Base-by-base conservation (phyloP, 2,797 vertebrate species). In the Hippopotamyrus pictus region DNA sequence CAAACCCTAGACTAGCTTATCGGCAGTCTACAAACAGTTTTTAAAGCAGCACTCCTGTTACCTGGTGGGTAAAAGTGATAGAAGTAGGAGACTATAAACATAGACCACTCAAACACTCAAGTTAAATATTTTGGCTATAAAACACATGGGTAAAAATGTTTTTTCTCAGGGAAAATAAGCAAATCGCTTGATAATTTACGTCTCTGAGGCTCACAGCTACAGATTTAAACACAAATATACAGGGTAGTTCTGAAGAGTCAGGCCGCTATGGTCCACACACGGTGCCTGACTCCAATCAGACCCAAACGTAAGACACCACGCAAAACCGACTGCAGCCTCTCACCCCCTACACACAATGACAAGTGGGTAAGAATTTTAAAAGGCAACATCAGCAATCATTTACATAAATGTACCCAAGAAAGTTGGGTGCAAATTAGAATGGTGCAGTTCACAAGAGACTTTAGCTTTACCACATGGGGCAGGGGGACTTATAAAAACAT, bases 81-180 rank as follows among this genome's bases (percentile, higher is more conserved):
- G 4, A 44, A 83, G 3, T 1, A 50, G 89, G 88, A 54, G 50
- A 89, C 90, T 86, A 91, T 92, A 90, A 91, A 94, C 83, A 91
- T 93, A 93, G 92, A 92, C 90, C 7, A 91, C 90, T 89, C 90
- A 91, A 92, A 93, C 90, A 89, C 33, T 57, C 57, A 82, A 25
- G 6, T 8, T n/a, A 88, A 89, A 62, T 86, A 79, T n/a, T 59
- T 59, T 25, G 57, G n/a, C 25, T 86, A 22, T 33, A 51, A 85
- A 9, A 84, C 82, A 50, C 83, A 51, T 2, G n/a, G 25, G 11
- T 7, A 84, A 25, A 33, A 69, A 33, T 69, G 11, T 29, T 50
- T 37, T 17, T 3, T 29, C 22, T 12, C 0, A 12, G 48, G 46
- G 8, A 85, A 51, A 53, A 85, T 1, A 25, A 85, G 12, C 11